phyloP scores from a whole-genome alignment of 2,113 vertebrate species.

The Emberiza fucata region DNA sequence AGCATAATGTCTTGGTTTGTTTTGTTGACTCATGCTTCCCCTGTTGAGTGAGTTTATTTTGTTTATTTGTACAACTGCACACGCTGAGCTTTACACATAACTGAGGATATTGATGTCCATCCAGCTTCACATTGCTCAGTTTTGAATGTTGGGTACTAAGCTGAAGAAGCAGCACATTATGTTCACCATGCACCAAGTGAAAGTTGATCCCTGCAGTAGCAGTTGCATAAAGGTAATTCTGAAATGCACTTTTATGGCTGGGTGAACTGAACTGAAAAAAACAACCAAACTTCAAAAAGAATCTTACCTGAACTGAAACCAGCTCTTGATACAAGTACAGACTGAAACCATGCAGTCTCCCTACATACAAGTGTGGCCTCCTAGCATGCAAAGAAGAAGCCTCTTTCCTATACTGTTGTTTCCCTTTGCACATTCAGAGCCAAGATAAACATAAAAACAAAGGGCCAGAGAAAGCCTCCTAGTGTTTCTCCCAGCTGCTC shows the following conservation, averaged over 20 bases:
- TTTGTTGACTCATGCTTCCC: neutral
- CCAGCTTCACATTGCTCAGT: neutral
- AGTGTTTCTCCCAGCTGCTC: neutral
- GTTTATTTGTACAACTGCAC: neutral
- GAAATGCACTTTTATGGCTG: neutral
- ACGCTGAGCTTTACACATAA: accelerated
- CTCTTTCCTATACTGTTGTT: neutral
- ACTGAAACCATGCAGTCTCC: neutral
- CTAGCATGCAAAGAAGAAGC: neutral
- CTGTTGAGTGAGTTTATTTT: neutral
- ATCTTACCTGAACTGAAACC: neutral
- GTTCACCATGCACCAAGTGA: neutral
- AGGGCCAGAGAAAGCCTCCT: neutral
- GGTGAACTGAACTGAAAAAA: neutral
- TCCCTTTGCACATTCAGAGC: neutral
- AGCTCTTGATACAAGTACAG: neutral
- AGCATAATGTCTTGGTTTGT: neutral
- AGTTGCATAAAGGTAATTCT: neutral
- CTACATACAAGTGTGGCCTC: neutral
- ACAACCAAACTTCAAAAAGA: neutral
- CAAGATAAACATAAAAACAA: neutral
- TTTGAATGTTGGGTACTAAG: neutral
- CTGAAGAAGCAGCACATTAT: neutral
- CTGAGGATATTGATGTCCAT: neutral
- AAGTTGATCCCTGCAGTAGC: neutral